A percentile compares a stretch with the other conserved stretches of the same genome.
phyloP scores from a whole-genome alignment of 2,113 vertebrate species.

The Epinephelus moara region DNA sequence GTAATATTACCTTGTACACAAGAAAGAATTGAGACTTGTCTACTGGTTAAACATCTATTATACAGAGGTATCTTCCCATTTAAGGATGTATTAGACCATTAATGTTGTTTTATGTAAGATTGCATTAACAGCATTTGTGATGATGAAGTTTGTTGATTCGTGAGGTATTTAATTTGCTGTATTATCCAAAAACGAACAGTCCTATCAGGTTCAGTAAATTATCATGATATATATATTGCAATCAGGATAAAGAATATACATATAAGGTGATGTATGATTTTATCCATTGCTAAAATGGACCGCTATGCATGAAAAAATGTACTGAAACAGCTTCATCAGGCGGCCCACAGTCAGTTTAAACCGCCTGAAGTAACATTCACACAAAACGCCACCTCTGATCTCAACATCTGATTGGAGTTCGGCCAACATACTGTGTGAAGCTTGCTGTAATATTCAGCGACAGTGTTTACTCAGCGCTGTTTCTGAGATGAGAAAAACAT shows the following conservation, averaged over 20 bases:
- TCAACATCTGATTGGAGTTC: conserved; percentile 9
- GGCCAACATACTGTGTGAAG: not conserved
- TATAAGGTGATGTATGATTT: not conserved
- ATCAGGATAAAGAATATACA: not conserved
- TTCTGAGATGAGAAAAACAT: conserved; percentile 27
- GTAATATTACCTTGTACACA: too few species aligned
- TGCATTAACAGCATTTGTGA: too few species aligned
- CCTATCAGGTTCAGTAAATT: too few species aligned
- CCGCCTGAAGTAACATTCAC: not conserved
- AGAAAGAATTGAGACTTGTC: too few species aligned
- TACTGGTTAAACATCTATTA: too few species aligned
- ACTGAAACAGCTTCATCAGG: not conserved
- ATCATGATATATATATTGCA: too few species aligned
- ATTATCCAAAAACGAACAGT: too few species aligned
- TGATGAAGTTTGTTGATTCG: too few species aligned
- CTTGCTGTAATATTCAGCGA: not conserved
- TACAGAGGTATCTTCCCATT: too few species aligned
- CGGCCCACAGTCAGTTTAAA: not conserved
- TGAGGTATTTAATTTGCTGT: too few species aligned
- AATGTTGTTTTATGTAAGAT: too few species aligned
- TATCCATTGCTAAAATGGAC: not conserved
- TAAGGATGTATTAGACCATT: too few species aligned
- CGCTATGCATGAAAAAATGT: not conserved
- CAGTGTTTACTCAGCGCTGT: conserved; percentile 24
- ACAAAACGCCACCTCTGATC: conserved; percentile 14